Base-by-base conservation (phyloP, 2,113 vertebrate genomes). In the Salvelinus fontinalis region DNA sequence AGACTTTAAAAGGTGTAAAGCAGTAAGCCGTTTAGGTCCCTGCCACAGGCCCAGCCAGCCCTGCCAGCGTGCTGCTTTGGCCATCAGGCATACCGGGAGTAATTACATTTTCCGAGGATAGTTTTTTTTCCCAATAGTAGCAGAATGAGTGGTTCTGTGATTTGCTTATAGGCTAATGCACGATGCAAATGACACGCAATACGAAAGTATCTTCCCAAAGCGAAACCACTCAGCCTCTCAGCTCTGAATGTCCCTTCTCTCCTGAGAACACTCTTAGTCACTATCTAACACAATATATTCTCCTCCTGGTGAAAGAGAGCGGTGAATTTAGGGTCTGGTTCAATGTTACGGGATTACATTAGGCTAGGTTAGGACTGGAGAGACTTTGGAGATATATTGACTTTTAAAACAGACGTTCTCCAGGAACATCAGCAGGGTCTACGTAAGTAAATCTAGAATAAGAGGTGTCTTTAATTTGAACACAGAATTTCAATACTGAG, bases 121-220 rank as follows among this genome's bases (percentile, higher is more conserved):
- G 91, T 90, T 92, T 92, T 31, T 31, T 31, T 91, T 92, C 91
- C n/a, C 71, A 75, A 90, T 90, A 78, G 81, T 85, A 81, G 86
- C 80, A 84, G 87, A 31, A 88, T 88, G 24, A 16, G 65, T 12
- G 14, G 12, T 34, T 39, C 27, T 8, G 27, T 86, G 91, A 94
- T 95, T 93, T 89, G 92, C 93, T 95, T 94, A 44, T 44, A 92
- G 69, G 75, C 92, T 95, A 94, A 95, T 92, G 94, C 90, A 91
- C 92, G 90, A 94, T 93, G 95, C 93, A 93, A 92, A 95, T 92
- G 91, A 92, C 94, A 91, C 90, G 75, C 92, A 89, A 91, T 93
- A 88, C 92, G 89, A 94, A n/a, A 95, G 93, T 89, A 92, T 95
- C 95, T 95, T 95, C 95, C 95, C 95, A 95, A 95, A 81, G 85